phyloP scores from a whole-genome alignment of 2,113 vertebrate species.

The Petromus typicus region DNA sequence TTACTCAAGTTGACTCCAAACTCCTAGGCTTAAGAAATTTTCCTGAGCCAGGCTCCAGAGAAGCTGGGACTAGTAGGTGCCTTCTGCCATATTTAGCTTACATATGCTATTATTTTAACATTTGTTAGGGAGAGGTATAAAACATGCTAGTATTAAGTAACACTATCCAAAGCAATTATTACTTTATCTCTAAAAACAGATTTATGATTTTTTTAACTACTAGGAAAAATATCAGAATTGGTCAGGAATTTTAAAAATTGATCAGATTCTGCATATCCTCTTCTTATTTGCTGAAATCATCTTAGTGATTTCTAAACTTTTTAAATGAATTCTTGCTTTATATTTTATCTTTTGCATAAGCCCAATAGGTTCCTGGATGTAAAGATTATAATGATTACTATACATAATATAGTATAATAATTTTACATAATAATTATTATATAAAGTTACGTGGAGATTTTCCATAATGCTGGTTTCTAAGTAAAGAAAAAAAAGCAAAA shows the following conservation, averaged over 20 bases:
- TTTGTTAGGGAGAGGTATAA: not conserved
- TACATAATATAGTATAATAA: not conserved
- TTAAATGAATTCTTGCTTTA: not conserved
- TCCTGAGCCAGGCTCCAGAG: not conserved
- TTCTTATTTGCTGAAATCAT: not conserved
- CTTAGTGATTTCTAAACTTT: constrained; percentile 34
- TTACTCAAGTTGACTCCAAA: not conserved
- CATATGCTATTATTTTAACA: not conserved
- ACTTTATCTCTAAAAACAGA: constrained; percentile 1
- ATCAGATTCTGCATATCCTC: not conserved
- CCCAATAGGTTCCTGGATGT: not conserved
- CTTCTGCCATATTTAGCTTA: not conserved
- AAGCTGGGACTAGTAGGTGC: no score
- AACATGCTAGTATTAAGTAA: not conserved
- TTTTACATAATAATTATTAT: not conserved
- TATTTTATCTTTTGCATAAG: constrained; percentile 23
- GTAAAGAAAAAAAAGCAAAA: constrained; percentile 39
- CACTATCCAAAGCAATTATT: not conserved
- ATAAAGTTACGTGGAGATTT: not conserved
- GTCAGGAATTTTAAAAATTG: constrained; percentile 22
- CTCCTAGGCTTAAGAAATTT: not conserved
- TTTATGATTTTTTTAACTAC: not conserved
- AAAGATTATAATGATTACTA: not conserved
- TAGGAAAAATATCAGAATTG: constrained; percentile 35
- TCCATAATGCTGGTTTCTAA: constrained; percentile 17